Conservation (phyloP, 2,888 invertebrate genomes). For the Dugesia japonica region DNA sequence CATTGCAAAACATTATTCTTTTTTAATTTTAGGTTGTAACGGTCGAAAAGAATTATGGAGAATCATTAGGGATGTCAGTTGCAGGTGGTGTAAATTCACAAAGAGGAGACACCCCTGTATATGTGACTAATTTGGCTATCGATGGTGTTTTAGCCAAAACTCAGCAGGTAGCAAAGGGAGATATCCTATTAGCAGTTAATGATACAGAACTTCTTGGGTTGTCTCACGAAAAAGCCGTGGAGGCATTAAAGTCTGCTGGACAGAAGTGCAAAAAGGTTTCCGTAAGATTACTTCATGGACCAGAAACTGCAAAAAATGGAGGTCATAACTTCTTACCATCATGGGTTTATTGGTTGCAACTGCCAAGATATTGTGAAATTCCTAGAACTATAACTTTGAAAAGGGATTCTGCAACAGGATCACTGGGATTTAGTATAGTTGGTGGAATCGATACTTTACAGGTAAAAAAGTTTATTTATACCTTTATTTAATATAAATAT, state of each 20-base stretch:
- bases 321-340: slow-evolving; percentile 49
- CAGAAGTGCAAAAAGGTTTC: slow-evolving; percentile 3
- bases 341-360: slow-evolving; percentile 50
- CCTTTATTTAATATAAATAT: too few species aligned
- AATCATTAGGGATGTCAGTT: slow-evolving; percentile 49
- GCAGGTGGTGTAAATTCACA: slow-evolving; percentile 49
- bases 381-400: slow-evolving; percentile 46
- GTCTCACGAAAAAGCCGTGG: slow-evolving; percentile 49
- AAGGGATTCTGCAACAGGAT: slow-evolving; percentile 42
- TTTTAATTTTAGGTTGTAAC: slow-evolving; percentile 26
- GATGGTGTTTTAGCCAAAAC: slow-evolving; percentile 39
- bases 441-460: slow-evolving; percentile 41
- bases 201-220: slow-evolving; percentile 47
- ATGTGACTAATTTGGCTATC: slow-evolving; percentile 49
- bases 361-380: slow-evolving; percentile 48
- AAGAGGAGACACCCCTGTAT: slow-evolving; percentile 50
- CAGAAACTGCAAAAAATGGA: slow-evolving; percentile 45
- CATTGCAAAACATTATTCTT: too few species aligned
- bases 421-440: slow-evolving; percentile 50
- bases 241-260: slow-evolving; percentile 45
- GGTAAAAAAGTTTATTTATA: background rate
- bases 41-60: slow-evolving; percentile 36
- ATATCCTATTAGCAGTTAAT: slow-evolving; percentile 49
- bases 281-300: slow-evolving; percentile 44
- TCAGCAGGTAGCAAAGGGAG: slow-evolving; percentile 45